These are phyloP conservation scores for Osmerus eperlanus DNA, from an alignment of 2,113 vertebrate species.

Conservation along the genomic window DNA sequence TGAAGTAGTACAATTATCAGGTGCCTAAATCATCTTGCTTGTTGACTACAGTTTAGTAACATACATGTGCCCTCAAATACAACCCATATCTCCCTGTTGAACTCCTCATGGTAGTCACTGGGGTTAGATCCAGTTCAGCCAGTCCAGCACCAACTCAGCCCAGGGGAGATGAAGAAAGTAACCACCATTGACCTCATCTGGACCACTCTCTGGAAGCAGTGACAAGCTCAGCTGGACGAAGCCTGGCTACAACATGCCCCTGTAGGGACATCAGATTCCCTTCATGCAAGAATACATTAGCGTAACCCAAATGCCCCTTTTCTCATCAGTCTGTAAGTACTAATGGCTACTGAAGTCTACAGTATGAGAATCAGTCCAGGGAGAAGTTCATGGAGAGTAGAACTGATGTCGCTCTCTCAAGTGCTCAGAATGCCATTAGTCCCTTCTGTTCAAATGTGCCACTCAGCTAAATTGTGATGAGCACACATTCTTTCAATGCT, in stretches of 20 bases:
- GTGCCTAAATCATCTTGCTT: too few relatives aligned
- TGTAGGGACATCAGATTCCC: slow-evolving; percentile 26
- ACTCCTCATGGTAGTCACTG: neutral
- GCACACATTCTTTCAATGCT: neutral
- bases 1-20: too few relatives aligned
- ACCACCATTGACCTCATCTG: slow-evolving; percentile 51
- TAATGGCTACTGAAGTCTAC: neutral
- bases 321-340: too few relatives aligned
- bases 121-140: slow-evolving; percentile 15
- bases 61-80: neutral
- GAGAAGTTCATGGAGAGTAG: slow-evolving; percentile 24
- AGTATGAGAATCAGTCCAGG: slow-evolving; percentile 15
- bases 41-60: too few relatives aligned
- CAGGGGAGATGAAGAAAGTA: slow-evolving; percentile 12
- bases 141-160: slow-evolving; percentile 26
- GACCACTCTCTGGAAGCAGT: slow-evolving; percentile 32
- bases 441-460: too few relatives aligned
- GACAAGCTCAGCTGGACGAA: slow-evolving; percentile 53
- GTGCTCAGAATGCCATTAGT: too few relatives aligned
- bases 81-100: too few relatives aligned
- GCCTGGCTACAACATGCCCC: slow-evolving; percentile 23
- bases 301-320: too few relatives aligned
- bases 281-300: neutral
- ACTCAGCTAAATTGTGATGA: slow-evolving; percentile 20
- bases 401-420: slow-evolving; percentile 20